These are phyloP conservation scores for Drosophila basisetae DNA, from an alignment of 2,888 invertebrate species.

Conservation along the genomic window DNA sequence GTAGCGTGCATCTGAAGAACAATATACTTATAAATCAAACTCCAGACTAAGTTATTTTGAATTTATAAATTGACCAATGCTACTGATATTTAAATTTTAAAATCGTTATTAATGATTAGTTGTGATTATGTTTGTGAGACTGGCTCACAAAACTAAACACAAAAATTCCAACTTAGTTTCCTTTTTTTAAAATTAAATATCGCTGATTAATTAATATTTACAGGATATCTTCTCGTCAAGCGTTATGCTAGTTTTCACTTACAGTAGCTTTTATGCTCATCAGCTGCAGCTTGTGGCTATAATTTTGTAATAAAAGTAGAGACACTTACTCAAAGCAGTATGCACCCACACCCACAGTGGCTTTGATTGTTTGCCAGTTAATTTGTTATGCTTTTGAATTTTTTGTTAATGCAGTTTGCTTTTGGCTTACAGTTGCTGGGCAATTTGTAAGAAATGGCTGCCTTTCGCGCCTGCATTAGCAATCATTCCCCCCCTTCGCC, in stretches of 20 bases:
- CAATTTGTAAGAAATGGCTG: constrained; percentile 56
- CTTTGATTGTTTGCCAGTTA: constrained; percentile 33
- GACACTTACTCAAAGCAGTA: constrained; percentile 14
- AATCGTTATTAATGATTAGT: not conserved
- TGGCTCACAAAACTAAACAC: not conserved
- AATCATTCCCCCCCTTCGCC: not conserved
- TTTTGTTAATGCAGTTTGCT: constrained; percentile 9
- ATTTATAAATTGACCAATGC: not conserved
- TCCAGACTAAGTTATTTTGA: not conserved
- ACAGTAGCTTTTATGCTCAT: constrained; percentile 12
- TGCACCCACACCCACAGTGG: constrained; percentile 11
- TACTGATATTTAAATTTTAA: not conserved
- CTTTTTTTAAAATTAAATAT: not conserved
- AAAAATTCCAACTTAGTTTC: not conserved
- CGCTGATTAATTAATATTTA: too few relatives aligned
- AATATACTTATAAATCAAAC: not conserved
- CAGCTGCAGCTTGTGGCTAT: constrained; percentile 24
- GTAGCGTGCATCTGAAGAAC: accelerated
- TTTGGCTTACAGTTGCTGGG: constrained; percentile 9
- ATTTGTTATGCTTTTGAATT: constrained; percentile 11
- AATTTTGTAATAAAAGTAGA: constrained; percentile 3
- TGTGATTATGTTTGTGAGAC: accelerated
- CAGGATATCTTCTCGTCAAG: constrained; percentile 1
- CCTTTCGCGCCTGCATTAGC: constrained; percentile 69
- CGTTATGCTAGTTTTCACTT: not conserved